Evolutionary conservation across 2,888 invertebrate genomes (phyloP).

Genomic region (Tetranychus piercei): DNA sequence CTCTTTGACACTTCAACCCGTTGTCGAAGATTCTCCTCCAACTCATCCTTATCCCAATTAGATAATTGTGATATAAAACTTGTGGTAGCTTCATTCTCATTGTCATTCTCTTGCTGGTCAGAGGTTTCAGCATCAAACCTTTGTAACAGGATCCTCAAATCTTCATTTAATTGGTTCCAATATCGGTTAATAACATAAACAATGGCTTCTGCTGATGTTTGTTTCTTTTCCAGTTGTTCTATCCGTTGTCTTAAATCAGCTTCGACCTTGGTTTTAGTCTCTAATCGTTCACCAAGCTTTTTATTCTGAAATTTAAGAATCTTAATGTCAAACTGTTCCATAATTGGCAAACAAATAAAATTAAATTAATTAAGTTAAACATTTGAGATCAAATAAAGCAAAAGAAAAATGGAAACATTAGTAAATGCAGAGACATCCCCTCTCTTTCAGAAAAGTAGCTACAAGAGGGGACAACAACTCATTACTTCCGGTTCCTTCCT

Average conservation of each 20-base stretch:
- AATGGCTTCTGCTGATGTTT: constrained; percentile 91
- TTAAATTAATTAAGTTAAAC: background rate
- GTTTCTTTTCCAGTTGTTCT: constrained; percentile 78
- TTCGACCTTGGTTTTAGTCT: constrained; percentile 72
- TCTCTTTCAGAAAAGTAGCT: too few species aligned
- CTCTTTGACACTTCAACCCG: constrained; percentile 56
- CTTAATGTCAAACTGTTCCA: constrained; percentile 90
- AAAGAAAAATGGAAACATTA: background rate
- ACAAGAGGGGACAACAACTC: too few species aligned
- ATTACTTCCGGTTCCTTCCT: too few species aligned
- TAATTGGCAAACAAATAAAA: background rate
- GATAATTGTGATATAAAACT: constrained; percentile 85
- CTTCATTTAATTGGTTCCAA: constrained; percentile 67
- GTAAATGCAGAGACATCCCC: too few species aligned
- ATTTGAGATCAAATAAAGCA: background rate
- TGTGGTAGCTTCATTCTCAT: constrained; percentile 88
- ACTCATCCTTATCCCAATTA: constrained; percentile 91
- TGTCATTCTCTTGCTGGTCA: constrained; percentile 84
- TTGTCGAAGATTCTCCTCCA: constrained; percentile 42
- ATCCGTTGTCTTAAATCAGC: constrained; percentile 70
- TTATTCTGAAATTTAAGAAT: constrained; percentile 91
- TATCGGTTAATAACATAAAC: constrained; percentile 90
- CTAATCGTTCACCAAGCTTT: constrained; percentile 62
- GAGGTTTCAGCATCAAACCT: constrained; percentile 93
- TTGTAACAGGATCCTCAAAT: constrained; percentile 76